Evolutionary conservation across 1,140 invertebrate genomes (phyloP).

Genomic region (Sipha flava): DNA sequence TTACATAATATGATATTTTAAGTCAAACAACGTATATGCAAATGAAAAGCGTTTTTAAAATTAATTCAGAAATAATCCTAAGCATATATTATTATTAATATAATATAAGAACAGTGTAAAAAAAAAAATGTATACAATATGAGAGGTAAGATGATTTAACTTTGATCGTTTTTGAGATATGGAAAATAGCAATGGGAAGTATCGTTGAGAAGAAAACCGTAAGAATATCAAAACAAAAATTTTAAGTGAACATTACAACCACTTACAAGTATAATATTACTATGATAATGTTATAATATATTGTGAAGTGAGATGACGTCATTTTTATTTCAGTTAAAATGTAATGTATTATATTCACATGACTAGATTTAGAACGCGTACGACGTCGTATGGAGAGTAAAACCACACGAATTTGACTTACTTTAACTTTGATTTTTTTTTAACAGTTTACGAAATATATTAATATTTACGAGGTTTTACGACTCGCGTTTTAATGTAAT

Average conservation of each 20-base stretch:
- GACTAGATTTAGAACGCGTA: not conserved
- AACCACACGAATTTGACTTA: not conserved
- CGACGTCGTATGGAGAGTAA: not conserved
- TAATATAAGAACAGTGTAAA: not conserved
- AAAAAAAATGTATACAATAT: too few species aligned
- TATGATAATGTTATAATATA: not conserved
- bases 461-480: not conserved
- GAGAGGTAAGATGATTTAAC: too few species aligned
- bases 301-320: not conserved
- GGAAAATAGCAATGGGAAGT: too few species aligned
- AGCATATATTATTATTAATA: not conserved
- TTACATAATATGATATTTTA: slow-evolving; percentile 1
- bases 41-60: not conserved
- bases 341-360: not conserved
- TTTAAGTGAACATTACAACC: too few species aligned
- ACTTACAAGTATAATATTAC: too few species aligned
- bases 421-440: not conserved
- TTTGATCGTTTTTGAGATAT: too few species aligned
- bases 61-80: too few species aligned
- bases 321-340: not conserved
- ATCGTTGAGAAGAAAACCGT: too few species aligned
- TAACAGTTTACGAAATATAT: not conserved
- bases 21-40: not conserved
- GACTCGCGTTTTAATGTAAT: not conserved
- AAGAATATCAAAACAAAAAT: too few species aligned